phyloP scores from a whole-genome alignment of 2,888 invertebrate species.

The Eurytoma californica region DNA sequence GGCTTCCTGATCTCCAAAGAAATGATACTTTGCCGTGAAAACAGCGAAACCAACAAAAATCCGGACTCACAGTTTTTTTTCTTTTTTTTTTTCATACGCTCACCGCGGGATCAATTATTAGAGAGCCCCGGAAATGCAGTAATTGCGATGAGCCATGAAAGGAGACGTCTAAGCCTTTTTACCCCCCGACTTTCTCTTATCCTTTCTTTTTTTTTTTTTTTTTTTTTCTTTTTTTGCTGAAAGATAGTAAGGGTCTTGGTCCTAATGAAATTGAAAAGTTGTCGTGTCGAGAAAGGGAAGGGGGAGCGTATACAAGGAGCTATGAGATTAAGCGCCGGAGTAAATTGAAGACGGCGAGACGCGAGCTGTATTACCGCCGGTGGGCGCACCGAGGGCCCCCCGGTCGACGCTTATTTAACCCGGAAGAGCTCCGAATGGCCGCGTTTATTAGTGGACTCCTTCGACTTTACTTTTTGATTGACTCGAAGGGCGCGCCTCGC shows the following conservation, averaged over 20 bases:
- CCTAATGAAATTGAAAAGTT: constrained; percentile 48
- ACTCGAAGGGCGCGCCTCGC: too few relatives aligned
- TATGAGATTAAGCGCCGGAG: constrained; percentile 30
- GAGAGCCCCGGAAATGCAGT: neutral
- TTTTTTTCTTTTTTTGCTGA: neutral
- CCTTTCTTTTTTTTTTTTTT: neutral
- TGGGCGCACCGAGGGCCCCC: neutral
- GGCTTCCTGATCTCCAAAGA: constrained; percentile 25
- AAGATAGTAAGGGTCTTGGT: neutral
- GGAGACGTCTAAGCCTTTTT: neutral
- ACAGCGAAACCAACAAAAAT: neutral
- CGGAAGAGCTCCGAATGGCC: too few relatives aligned
- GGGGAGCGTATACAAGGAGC: neutral
- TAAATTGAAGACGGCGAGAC: constrained; percentile 25
- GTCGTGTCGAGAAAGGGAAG: neutral
- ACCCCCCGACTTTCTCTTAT: neutral
- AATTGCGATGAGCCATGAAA: constrained; percentile 32
- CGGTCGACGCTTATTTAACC: neutral
- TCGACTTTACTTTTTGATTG: too few relatives aligned
- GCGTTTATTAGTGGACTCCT: too few relatives aligned
- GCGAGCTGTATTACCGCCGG: constrained; percentile 10
- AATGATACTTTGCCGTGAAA: neutral
- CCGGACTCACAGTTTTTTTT: neutral
- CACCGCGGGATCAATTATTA: too few relatives aligned
- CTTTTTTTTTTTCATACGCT: neutral